Base-by-base conservation (phyloP, 1,140 invertebrate species). In the Aplysia californica region DNA sequence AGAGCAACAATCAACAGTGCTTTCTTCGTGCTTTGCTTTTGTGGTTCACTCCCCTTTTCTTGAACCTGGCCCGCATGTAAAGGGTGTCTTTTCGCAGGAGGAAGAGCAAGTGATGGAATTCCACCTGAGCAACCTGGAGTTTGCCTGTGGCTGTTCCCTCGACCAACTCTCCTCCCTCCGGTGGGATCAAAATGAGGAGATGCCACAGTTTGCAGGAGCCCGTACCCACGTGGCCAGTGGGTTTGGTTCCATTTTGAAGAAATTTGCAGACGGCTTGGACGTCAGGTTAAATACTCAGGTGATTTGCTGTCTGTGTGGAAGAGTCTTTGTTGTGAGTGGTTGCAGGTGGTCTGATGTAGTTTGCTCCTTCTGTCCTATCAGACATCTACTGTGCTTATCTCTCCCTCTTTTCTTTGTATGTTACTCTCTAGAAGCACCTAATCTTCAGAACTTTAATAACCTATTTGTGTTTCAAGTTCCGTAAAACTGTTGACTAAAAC, bases 121-220 rank as follows among this genome's bases (percentile, higher is more conserved):
- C 76, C 87, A 91, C 79, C 80, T 90, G 0, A 82, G 87, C 59
- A 90, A 90, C 77, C 75, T 91, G 55, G 90, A 91, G 79, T 90
- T 87, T 80, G 86, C 89, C 0, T 90, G 89, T 80, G 90, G 90
- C 26, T 76, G 82, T 23, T 81, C 79, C 50, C 79, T 91, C 1
- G 50, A 71, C n/a, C 74, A 86, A 35, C 80, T 91, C 6, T 91
- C 90, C 0, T 81, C 89, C 0, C 74, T 88, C 15, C 75, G 86
- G 78, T 91, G 90, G 90, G 90, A 91, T 77, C 90, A 91, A 65
- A 90, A 90, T 72, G 90, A 91, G 64, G 81, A 78, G 5, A 82
- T 86, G 75, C 86, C 85, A 36, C 89, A 90, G 79, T 90, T 91
- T 79, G 83, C 82, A 58, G 90, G 89, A 2, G 79, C 82, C 20